These are phyloP conservation scores for Diarsia dahlii DNA, from an alignment of 2,888 invertebrate genomes.

Conservation along the genomic window DNA sequence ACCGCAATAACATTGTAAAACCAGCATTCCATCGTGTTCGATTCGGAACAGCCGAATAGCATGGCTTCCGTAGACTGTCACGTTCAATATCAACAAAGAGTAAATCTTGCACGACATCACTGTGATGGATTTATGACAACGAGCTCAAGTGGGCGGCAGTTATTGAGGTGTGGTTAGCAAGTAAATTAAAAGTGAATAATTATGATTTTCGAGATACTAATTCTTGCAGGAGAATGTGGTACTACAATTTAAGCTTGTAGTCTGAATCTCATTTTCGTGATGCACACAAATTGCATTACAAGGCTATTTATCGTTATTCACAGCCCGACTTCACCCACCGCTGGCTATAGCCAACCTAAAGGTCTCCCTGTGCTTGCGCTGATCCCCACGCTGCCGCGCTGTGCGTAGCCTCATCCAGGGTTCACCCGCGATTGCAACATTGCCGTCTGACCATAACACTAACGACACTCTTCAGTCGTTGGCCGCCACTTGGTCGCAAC, in stretches of 20 bases:
- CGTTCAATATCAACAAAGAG: conserved; percentile 7
- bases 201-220: neutral
- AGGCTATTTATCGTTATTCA: neutral
- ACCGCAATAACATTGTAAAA: neutral
- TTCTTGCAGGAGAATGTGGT: neutral
- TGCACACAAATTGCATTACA: neutral
- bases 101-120: conserved; percentile 26
- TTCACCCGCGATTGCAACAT: neutral
- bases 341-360: too few relatives aligned
- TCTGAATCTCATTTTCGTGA: neutral
- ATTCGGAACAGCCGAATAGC: conserved; percentile 19
- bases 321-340: neutral
- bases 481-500: too few relatives aligned
- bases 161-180: neutral
- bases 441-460: neutral
- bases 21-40: conserved; percentile 20
- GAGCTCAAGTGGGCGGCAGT: neutral
- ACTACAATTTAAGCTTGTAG: neutral
- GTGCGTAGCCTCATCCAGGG: neutral
- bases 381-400: neutral
- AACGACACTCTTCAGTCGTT: neutral
- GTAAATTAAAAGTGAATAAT: neutral
- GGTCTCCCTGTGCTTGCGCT: neutral
- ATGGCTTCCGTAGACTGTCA: conserved; percentile 17
- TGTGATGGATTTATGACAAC: conserved; percentile 22